Evolutionary conservation across 1,140 invertebrate species (phyloP).

Genomic region (Sinonovacula constricta): DNA sequence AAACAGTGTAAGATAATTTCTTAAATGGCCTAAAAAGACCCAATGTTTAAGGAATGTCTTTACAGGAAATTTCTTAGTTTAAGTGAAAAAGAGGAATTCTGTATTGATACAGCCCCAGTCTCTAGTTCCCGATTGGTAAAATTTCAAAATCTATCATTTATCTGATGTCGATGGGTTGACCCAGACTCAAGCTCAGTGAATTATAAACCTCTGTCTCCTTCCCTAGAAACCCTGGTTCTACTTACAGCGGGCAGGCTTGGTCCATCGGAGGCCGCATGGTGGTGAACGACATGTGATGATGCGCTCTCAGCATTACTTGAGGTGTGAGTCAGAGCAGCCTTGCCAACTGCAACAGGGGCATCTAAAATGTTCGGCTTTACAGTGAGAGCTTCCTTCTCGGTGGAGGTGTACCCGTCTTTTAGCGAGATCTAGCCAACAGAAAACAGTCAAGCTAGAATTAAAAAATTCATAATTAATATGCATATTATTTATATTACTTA

Average conservation of each 20-base stretch:
- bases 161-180: not conserved
- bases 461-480: not conserved
- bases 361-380: slow-evolving; percentile 85
- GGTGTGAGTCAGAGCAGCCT: not conserved
- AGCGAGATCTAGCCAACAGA: slow-evolving; percentile 75
- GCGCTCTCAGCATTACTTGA: not conserved
- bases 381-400: slow-evolving; percentile 82
- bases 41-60: not conserved
- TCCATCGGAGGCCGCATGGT: slow-evolving; percentile 50
- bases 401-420: slow-evolving; percentile 80
- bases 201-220: not conserved
- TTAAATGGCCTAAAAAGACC: too few species aligned
- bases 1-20: too few species aligned
- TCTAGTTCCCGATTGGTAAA: not conserved
- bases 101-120: not conserved
- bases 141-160: not conserved
- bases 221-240: slow-evolving; percentile 20
- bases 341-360: slow-evolving; percentile 63
- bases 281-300: not conserved
- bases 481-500: too few species aligned
- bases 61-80: not conserved
- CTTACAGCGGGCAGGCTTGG: slow-evolving; percentile 75
- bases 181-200: not conserved
- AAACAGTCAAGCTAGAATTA: not conserved
- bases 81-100: slow-evolving; percentile 3